Evolutionary conservation across 2,113 vertebrate genomes (phyloP), one percentile per base, ranked within the genome.

Genomic region (Lates calcarifer): DNA sequence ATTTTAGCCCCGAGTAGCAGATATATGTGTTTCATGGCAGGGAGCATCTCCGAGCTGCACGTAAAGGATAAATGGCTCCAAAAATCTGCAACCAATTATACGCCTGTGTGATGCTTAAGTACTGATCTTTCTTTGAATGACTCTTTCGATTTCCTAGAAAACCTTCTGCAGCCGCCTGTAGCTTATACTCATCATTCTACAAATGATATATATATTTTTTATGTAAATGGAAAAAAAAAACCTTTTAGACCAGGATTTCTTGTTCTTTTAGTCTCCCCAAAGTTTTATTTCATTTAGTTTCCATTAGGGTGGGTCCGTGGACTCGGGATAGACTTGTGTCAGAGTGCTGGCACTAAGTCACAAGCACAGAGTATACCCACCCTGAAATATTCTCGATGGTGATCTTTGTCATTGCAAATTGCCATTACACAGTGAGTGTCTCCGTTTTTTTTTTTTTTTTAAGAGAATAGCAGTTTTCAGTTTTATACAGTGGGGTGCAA

Each of bases 401-500:
- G 28, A 29, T 62, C 49, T 70, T 64, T 69, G 15, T 15, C 11
- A 58, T 45, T 57, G 6, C 63, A 80, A 43, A 11, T 68, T 85
- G 62, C 4, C 65, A 66, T 73, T 58, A 65, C 11, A 37, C n/a
- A 10, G 3, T 24, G n/a, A 64, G 43, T 47, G 56, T 73, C 41
- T 68, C 49, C 18, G 5, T 26, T 76, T 78, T 82, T 77, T 41
- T 35, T 13, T 22, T 33, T 33, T 3, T 57, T 57, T 57, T 28
- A 14, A 41, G n/a, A 53, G 18, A 56, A 37, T 22, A 77, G 26
- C n/a, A 70, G 33, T 67, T 49, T 82, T 43, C 72, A 64, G 73
- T 45, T 90, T 91, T 89, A 89, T 80, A 89, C 74, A 87, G 82
- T 45, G 58, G 79, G 83, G 79, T 85, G 78, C 74, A 83, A 69